Percentiles rank a stretch among this genome's conserved stretches.
Evolutionary conservation across 2,888 invertebrate genomes (phyloP).

Genomic region (Cactoblastis cactorum): DNA sequence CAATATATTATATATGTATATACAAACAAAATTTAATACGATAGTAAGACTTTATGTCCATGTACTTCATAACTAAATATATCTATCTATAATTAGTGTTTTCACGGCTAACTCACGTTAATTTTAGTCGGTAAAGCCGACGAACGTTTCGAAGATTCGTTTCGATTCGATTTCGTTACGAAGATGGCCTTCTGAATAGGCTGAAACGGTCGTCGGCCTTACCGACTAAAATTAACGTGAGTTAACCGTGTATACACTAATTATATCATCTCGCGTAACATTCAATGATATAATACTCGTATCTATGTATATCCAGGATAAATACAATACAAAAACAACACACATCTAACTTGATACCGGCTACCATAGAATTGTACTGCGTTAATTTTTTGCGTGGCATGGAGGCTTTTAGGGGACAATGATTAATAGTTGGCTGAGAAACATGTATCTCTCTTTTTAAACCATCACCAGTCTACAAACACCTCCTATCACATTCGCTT

Average conservation of each 20-base stretch:
- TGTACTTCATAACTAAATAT: too few species aligned
- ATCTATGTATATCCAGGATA: not conserved
- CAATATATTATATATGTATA: too few species aligned
- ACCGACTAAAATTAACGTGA: too few species aligned
- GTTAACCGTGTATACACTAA: not conserved
- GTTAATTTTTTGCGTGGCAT: constrained; percentile 59
- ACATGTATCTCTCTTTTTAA: constrained; percentile 50
- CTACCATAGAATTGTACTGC: constrained; percentile 26
- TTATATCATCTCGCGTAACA: not conserved
- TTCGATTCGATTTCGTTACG: too few species aligned
- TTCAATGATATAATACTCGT: not conserved
- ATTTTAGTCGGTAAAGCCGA: too few species aligned
- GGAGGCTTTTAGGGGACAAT: constrained; percentile 65
- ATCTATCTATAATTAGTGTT: too few species aligned
- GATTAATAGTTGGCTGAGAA: constrained; percentile 62
- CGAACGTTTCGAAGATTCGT: too few species aligned
- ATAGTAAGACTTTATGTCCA: too few species aligned
- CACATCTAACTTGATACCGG: constrained; percentile 20
- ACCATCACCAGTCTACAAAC: constrained; percentile 28
- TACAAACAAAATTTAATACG: too few species aligned
- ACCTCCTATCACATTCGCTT: constrained; percentile 23
- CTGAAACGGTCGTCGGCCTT: too few species aligned
- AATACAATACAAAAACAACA: not conserved
- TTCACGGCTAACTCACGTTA: too few species aligned
- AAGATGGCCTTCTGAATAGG: too few species aligned